Percentiles rank a stretch among this genome's conserved stretches.
phyloP scores from a whole-genome alignment of 2,888 invertebrate genomes.

The Adineta ricciae region DNA sequence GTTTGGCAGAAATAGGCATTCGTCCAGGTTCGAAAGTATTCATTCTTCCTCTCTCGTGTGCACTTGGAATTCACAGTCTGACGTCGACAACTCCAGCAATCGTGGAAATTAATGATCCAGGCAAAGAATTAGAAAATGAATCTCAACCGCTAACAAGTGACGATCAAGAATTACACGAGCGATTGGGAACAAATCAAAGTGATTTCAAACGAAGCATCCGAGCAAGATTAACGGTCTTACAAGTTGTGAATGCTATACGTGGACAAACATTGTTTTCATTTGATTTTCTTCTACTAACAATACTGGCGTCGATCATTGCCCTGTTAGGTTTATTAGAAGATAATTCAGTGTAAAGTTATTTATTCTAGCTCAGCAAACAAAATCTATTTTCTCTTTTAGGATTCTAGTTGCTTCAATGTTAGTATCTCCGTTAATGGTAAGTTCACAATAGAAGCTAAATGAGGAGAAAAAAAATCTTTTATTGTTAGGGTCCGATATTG shows the following conservation, averaged over 20 bases:
- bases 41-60: neutral
- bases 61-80: neutral
- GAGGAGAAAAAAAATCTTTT: neutral
- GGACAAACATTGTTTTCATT: neutral
- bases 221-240: neutral
- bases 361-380: no score
- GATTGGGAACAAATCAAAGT: neutral
- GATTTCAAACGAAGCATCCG: neutral
- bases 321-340: neutral
- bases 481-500: neutral
- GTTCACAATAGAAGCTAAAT: neutral
- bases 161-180: no score
- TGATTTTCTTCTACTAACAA: conserved; percentile 1
- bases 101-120: neutral
- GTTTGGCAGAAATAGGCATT: neutral
- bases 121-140: neutral
- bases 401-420: neutral
- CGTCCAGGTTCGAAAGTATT: neutral
- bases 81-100: neutral
- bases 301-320: neutral
- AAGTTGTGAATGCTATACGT: neutral
- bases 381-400: no score
- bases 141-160: no score
- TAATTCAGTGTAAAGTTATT: neutral
- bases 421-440: neutral